Evolutionary conservation across 1,140 invertebrate species (phyloP), one percentile per base, ranked within the genome.

Genomic region (Megalonaias nervosa): DNA sequence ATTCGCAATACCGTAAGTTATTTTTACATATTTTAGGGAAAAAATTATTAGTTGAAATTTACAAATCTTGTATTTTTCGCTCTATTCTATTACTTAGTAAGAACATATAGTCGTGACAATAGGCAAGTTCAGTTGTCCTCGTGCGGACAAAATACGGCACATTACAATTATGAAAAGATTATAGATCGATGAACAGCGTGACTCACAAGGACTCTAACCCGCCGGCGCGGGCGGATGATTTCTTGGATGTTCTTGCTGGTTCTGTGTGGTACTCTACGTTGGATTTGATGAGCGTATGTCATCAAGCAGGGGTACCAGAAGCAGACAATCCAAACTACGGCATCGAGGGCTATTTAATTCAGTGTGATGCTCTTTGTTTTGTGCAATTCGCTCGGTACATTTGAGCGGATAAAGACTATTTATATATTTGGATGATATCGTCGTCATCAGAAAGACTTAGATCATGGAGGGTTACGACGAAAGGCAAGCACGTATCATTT

Each of bases 121-220:
- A 11, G 38, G 38, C 38, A 17, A 90, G 92, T 2, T 91, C 92
- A 1, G 80, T 93, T 21, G 92, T 93, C 0, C 84, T 89, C 6
- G 89, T 92, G 2, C 59, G 84, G n/a, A 93, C 93, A 77, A 68
- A 84, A 1, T 84, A 92, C 81, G 91, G 90, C 16, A 80, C 84
- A 19, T 79, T 91, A 48, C 76, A 92, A 48, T 85, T 93, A n/a
- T 92, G 92, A 83, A 89, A 84, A 2, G 92, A 93, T 85, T 93
- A 91, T 85, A 91, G 82, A 31, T 71, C 65, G n/a, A 57, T 85
- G 11, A 85, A 86, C 67, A 19, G 21, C 19, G 69, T 78, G 0
- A 77, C 77, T 3, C 56, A 67, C 1, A 72, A 75, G 61, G 81
- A 84, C 67, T 64, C 77, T 26, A 77, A 84, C 56, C 78, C 81